Conservation (phyloP, 2,888 invertebrate genomes). For the Mythimna ferrago region DNA sequence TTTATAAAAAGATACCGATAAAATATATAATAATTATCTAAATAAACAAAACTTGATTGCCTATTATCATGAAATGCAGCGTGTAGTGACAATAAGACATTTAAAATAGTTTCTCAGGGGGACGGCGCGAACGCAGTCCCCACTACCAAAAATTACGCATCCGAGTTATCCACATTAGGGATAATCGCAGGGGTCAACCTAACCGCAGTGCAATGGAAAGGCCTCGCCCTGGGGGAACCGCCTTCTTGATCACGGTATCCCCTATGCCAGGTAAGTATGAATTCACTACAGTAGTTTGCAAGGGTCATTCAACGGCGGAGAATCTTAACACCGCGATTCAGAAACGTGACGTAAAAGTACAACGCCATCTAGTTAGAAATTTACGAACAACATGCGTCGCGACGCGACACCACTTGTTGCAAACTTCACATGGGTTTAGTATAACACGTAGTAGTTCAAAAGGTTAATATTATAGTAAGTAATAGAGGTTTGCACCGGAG, state of each 20-base stretch:
- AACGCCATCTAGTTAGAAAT: constrained; percentile 41
- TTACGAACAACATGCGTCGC: not conserved
- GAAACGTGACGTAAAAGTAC: constrained; percentile 40
- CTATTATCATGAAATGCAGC: too few relatives aligned
- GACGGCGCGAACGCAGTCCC: constrained; percentile 57
- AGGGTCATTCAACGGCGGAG: constrained; percentile 47
- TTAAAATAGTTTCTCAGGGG: constrained; percentile 19
- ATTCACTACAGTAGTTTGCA: not conserved
- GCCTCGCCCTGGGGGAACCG: constrained; percentile 58
- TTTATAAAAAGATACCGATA: too few relatives aligned
- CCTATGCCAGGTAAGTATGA: constrained; percentile 57
- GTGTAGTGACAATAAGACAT: too few relatives aligned
- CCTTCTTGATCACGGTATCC: constrained; percentile 51
- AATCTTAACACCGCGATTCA: constrained; percentile 54
- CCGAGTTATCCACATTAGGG: constrained; percentile 53
- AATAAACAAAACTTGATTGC: too few relatives aligned
- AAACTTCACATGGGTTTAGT: not conserved
- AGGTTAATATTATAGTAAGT: too few relatives aligned
- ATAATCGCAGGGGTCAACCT: constrained; percentile 55
- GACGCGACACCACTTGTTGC: not conserved
- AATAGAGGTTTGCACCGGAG: too few relatives aligned
- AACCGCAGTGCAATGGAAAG: constrained; percentile 52
- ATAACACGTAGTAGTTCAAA: too few relatives aligned
- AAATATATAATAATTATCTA: too few relatives aligned
- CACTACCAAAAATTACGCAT: constrained; percentile 57